phyloP scores from a whole-genome alignment of 2,113 vertebrate species.

The Pycnonotus jocosus region DNA sequence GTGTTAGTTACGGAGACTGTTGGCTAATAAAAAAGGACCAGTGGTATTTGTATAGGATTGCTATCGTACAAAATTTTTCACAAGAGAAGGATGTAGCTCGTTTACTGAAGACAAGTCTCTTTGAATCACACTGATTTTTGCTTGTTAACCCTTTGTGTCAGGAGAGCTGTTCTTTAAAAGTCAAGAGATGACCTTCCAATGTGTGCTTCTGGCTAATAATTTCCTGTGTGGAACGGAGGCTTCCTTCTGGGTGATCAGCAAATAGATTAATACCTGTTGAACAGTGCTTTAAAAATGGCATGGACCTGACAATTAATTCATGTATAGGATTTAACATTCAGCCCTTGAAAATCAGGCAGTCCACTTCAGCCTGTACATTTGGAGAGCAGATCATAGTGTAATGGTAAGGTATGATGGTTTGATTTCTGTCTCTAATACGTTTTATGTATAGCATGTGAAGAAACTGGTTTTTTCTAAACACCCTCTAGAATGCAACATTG shows the following conservation, averaged over 20 bases:
- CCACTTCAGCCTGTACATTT: background rate
- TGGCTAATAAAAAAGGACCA: background rate
- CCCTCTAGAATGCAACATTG: background rate
- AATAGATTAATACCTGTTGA: background rate
- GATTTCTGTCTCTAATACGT: background rate
- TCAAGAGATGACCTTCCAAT: background rate
- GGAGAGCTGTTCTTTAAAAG: background rate
- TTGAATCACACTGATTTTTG: background rate
- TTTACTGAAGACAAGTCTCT: background rate
- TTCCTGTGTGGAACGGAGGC: background rate
- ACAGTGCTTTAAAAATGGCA: background rate
- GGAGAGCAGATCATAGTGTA: accelerated
- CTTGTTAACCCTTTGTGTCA: conserved; percentile 36
- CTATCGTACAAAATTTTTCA: background rate
- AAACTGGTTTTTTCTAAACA: background rate
- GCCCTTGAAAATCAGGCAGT: background rate
- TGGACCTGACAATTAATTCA: background rate
- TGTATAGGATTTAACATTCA: background rate
- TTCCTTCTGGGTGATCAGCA: background rate
- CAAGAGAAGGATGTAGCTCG: background rate
- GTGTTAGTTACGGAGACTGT: background rate
- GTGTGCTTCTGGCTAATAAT: background rate
- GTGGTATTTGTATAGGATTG: background rate
- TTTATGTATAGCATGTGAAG: background rate
- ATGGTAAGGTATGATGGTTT: background rate